These are phyloP conservation scores for Isoperla grammatica DNA, from an alignment of 2,888 invertebrate genomes.

Conservation along the genomic window DNA sequence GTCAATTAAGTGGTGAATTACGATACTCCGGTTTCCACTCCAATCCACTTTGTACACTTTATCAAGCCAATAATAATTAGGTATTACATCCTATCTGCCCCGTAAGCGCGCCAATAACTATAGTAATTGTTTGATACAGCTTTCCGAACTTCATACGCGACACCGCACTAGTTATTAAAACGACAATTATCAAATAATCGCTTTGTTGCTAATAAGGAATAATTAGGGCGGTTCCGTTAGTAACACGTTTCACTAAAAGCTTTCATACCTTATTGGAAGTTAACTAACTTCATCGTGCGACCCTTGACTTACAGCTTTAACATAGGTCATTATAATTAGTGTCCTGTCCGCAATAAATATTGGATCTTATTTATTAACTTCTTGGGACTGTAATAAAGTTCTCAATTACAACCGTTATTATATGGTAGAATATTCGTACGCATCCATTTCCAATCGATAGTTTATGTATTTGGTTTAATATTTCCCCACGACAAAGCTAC, in stretches of 20 bases:
- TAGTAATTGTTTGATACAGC: conserved; percentile 5
- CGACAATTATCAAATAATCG: neutral
- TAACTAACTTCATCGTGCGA: too few relatives aligned
- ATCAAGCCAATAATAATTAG: conserved; percentile 15
- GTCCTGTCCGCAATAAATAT: too few relatives aligned
- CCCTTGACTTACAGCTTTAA: too few relatives aligned
- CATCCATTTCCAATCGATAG: too few relatives aligned
- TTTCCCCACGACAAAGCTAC: too few relatives aligned
- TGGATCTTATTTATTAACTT: too few relatives aligned
- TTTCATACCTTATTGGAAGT: too few relatives aligned
- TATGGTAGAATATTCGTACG: too few relatives aligned
- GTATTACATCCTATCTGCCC: neutral
- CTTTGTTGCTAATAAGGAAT: neutral
- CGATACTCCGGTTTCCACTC: neutral
- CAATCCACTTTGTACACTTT: neutral
- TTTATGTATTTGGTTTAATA: too few relatives aligned
- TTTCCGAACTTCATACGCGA: neutral
- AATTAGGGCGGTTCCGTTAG: neutral
- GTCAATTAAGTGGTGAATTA: conserved; percentile 17
- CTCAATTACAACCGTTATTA: too few relatives aligned
- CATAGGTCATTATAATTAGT: too few relatives aligned
- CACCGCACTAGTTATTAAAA: neutral
- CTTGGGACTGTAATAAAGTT: too few relatives aligned
- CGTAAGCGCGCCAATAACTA: conserved; percentile 4
- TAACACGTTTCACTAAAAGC: neutral